Evolutionary conservation across 2,888 invertebrate species (phyloP).

Genomic region (Ditula angustiorana): DNA sequence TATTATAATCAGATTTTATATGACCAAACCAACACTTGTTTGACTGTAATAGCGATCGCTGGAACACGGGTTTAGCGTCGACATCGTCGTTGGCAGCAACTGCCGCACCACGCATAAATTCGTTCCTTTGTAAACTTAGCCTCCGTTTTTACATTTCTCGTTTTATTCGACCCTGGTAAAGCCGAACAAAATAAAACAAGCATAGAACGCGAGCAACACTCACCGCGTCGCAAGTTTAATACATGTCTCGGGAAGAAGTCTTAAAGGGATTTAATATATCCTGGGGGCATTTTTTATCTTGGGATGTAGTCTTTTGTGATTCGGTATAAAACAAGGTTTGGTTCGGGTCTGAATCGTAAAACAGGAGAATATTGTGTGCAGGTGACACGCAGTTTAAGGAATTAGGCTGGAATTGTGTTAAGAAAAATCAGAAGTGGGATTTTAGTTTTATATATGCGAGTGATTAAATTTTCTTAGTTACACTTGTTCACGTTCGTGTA

Average conservation of each 20-base stretch:
- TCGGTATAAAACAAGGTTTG: conserved; percentile 32
- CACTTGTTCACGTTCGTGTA: too few species aligned
- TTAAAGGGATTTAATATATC: conserved; percentile 47
- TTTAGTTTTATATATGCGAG: background rate
- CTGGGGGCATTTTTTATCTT: conserved; percentile 40
- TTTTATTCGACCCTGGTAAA: conserved; percentile 40
- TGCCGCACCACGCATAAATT: conserved; percentile 23
- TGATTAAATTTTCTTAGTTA: too few species aligned
- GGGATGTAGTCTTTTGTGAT: conserved; percentile 41
- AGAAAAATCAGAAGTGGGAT: background rate
- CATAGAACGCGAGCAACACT: conserved; percentile 20
- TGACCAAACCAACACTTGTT: too few species aligned
- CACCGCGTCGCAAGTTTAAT: conserved; percentile 7
- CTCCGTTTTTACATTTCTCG: conserved; percentile 44
- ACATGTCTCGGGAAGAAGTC: conserved; percentile 28
- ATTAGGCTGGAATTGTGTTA: background rate
- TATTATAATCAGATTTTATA: too few species aligned
- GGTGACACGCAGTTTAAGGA: background rate
- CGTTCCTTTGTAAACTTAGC: conserved; percentile 41
- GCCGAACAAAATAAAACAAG: conserved; percentile 29
- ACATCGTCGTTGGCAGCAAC: background rate
- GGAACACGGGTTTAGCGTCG: background rate
- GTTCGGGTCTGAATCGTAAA: conserved; percentile 16
- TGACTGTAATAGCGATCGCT: background rate
- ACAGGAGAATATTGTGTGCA: background rate